phyloP scores from a whole-genome alignment of 2,797 vertebrate species.

The Neosilurus mollespiculum region DNA sequence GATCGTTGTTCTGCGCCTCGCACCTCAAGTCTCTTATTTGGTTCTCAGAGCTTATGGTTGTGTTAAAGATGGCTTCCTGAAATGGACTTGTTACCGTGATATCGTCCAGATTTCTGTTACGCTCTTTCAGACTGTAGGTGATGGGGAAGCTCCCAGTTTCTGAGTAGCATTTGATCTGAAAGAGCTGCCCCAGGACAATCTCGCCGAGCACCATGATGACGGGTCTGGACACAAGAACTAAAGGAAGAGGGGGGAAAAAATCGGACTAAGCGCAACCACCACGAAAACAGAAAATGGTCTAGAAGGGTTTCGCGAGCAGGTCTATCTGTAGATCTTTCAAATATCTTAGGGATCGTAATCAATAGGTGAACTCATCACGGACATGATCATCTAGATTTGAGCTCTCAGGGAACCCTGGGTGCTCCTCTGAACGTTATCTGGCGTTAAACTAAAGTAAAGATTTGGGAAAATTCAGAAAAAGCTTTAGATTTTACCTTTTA shows the following conservation, averaged over 20 bases:
- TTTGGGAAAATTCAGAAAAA: no score
- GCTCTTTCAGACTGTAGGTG: conserved; percentile 64
- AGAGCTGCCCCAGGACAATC: conserved; percentile 56
- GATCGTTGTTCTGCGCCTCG: conserved; percentile 62
- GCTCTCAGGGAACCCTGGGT: not conserved
- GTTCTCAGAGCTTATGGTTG: conserved; percentile 36
- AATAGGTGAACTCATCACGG: no score
- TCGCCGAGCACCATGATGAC: conserved; percentile 51
- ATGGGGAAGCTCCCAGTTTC: conserved; percentile 69
- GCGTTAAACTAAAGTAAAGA: no score
- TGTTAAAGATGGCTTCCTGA: conserved; percentile 57
- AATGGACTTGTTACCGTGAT: not conserved
- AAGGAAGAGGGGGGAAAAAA: not conserved
- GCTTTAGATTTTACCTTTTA: not conserved
- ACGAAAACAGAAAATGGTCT: not conserved
- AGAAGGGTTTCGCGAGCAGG: not conserved
- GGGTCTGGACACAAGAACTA: conserved; percentile 61
- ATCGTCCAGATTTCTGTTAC: accelerated
- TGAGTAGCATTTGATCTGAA: conserved; percentile 65
- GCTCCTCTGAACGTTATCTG: not conserved
- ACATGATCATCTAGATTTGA: not conserved
- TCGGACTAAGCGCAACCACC: not conserved
- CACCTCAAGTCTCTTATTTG: conserved; percentile 62
- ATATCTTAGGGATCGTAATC: not conserved
- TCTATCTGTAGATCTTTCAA: not conserved